A percentile compares a stretch with the other conserved stretches of the same genome.
Conservation (phyloP, 2,888 invertebrate species). For the Drepana falcataria region DNA sequence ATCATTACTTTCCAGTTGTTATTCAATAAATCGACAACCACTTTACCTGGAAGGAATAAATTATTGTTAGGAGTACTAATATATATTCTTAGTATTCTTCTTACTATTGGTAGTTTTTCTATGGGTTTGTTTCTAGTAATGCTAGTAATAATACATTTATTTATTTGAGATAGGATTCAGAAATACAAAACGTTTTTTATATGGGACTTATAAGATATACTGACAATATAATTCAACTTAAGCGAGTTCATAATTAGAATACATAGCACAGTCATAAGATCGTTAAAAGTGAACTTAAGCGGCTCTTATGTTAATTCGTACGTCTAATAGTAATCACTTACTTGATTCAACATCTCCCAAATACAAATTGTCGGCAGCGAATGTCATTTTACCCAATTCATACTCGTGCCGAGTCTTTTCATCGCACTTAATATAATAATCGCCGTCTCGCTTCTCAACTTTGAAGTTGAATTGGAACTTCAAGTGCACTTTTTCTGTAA, state of each 20-base stretch:
- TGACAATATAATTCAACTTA: no score
- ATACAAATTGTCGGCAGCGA: constrained; percentile 30
- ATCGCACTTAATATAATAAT: constrained; percentile 22
- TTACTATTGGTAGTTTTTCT: no score
- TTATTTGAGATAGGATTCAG: no score
- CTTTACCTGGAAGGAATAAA: constrained; percentile 13
- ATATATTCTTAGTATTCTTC: no score
- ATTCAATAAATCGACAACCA: constrained; percentile 18
- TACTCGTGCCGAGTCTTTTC: constrained; percentile 20
- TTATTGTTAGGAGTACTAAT: neutral
- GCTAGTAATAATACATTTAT: no score
- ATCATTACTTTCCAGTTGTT: constrained; percentile 21
- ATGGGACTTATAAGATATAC: no score
- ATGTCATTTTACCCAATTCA: constrained; percentile 25
- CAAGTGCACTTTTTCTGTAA: constrained; percentile 35
- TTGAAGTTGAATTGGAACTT: constrained; percentile 18
- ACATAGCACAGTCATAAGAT: no score
- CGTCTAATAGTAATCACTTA: constrained; percentile 21
- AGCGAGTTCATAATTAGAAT: no score
- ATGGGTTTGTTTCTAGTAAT: no score
- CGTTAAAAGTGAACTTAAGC: no score
- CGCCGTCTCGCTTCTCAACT: constrained; percentile 21
- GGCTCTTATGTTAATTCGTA: no score
- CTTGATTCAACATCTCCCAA: constrained; percentile 36
- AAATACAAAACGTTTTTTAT: no score